These are phyloP conservation scores for Ephestia elutella DNA, from an alignment of 1,140 invertebrate genomes.

Conservation along the genomic window DNA sequence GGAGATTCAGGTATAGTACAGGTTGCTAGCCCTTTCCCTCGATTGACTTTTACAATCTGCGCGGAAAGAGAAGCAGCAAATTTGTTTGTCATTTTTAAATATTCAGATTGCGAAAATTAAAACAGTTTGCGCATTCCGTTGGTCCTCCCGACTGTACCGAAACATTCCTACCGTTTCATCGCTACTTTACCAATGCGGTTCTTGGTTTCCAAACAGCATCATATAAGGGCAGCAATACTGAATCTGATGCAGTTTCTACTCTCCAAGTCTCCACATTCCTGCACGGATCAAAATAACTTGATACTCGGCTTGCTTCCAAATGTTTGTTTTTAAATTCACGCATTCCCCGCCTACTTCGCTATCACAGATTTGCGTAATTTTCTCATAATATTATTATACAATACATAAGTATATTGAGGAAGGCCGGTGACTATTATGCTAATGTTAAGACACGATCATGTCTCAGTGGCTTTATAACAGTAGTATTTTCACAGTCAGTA, in stretches of 20 bases:
- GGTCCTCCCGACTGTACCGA: background rate
- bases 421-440: too few species aligned
- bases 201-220: background rate
- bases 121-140: background rate
- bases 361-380: background rate
- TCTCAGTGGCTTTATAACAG: too few species aligned
- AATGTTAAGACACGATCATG: too few species aligned
- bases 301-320: conserved; percentile 14
- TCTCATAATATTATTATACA: background rate
- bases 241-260: background rate
- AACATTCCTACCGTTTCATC: background rate
- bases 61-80: too few species aligned
- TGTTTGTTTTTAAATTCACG: conserved; percentile 12
- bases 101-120: too few species aligned
- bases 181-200: background rate
- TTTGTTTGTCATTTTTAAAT: too few species aligned
- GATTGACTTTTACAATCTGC: too few species aligned
- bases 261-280: background rate
- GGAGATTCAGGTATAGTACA: too few species aligned
- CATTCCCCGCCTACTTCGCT: background rate
- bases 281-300: conserved; percentile 8
- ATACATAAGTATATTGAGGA: background rate
- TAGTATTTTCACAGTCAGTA: too few species aligned
- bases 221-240: background rate
- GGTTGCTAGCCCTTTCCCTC: too few species aligned